Conservation (phyloP, 2,888 invertebrate species). For the Empis livida region DNA sequence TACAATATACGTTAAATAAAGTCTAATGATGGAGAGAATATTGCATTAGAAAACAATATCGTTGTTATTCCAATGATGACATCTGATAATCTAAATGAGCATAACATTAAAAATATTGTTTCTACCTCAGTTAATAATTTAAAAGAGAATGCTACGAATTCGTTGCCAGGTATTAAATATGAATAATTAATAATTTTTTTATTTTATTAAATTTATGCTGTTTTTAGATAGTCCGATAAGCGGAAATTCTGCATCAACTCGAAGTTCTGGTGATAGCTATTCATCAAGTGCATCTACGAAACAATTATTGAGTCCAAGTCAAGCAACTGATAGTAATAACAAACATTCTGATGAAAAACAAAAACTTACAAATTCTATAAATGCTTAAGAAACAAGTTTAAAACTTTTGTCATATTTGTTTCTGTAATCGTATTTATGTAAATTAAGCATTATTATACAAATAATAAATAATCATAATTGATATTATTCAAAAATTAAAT, state of each 20-base stretch:
- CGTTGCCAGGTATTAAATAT: conserved; percentile 41
- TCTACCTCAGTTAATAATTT: conserved; percentile 26
- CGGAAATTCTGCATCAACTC: conserved; percentile 35
- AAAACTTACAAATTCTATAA: conserved; percentile 30
- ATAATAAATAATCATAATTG: no score
- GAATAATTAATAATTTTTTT: background rate
- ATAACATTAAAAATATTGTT: no score
- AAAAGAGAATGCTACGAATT: conserved; percentile 44
- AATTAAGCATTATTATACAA: no score
- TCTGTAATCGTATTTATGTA: no score
- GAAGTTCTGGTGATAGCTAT: conserved; percentile 71
- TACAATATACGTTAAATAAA: no score
- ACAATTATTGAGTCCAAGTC: conserved; percentile 48
- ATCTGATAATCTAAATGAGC: no score
- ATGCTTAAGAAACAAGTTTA: conserved; percentile 20
- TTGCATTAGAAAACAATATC: no score
- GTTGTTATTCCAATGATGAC: no score
- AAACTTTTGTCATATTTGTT: no score
- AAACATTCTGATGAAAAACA: conserved; percentile 33
- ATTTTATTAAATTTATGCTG: background rate
- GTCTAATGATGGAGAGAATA: no score
- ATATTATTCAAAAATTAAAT: no score
- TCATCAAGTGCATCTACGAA: conserved; percentile 70
- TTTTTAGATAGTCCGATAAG: conserved; percentile 52
- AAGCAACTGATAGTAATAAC: conserved; percentile 25